phyloP scores from a whole-genome alignment of 2,888 invertebrate species.

The Apamea anceps region DNA sequence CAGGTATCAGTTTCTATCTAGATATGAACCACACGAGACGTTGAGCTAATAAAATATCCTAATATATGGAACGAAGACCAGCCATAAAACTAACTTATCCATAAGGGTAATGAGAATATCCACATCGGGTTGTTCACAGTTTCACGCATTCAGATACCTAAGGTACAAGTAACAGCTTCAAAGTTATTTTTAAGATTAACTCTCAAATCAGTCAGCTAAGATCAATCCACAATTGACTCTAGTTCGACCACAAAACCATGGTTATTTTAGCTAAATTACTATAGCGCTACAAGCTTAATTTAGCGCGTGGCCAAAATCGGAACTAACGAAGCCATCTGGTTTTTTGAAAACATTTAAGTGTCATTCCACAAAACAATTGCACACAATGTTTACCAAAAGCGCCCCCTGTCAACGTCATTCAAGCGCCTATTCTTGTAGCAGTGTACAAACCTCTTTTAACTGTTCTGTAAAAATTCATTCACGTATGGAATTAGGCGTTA shows the following conservation, averaged over 20 bases:
- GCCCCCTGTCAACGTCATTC: not conserved
- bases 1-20: not conserved
- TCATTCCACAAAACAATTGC: not conserved
- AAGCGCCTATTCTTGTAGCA: not conserved
- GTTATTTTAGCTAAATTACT: not conserved
- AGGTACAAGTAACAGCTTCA: not conserved
- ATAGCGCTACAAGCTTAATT: not conserved
- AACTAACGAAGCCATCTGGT: no score
- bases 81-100: not conserved
- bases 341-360: not conserved
- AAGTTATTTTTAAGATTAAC: not conserved
- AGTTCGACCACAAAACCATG: not conserved
- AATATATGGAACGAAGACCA: not conserved
- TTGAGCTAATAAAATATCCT: not conserved
- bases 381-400: not conserved
- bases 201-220: not conserved
- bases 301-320: no score
- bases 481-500: not conserved
- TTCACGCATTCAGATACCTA: not conserved
- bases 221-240: not conserved
- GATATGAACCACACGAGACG: not conserved
- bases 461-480: not conserved
- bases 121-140: not conserved
- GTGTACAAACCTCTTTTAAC: not conserved
- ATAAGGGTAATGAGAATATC: not conserved